Evolutionary conservation across 2,797 vertebrate species (phyloP), one percentile per base, ranked within the genome.

Genomic region (Rhyacichthys aspro): DNA sequence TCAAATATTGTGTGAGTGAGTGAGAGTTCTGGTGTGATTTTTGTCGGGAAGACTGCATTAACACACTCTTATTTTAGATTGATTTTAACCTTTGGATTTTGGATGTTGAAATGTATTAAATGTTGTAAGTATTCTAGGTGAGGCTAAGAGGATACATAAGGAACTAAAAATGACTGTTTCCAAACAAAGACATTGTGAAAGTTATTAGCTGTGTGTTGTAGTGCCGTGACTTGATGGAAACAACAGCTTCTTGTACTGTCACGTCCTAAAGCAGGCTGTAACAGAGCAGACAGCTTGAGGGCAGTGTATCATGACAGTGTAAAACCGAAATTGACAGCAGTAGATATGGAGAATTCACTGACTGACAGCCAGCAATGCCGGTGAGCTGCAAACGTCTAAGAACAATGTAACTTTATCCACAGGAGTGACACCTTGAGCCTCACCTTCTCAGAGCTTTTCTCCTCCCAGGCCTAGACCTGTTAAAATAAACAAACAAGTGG

Each of bases 331-430:
- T 52, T 74, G 78, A 85, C 69, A 70, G 70, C 43, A 41, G 17
- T 36, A 76, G 77, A 72, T 64, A 70, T 7, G 3, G 43, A 75
- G 66, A 36, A 7, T 70, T 63, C 18, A 28, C 0, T 74, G 75
- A 79, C 39, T 84, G 85, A 82, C 69, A 84, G 45, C 15, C n/a
- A 15, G 80, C 43, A 66, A 69, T 58, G 66, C 67, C 7, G 8
- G 57, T 47, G 41, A 74, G 57, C 50, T 72, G 15, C 48, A 74
- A 37, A 74, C 1, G n/a, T 48, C 44, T 79, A 34, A 43, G 52
- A 80, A 81, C 68, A 77, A 69, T 59, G 84, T 68, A 75, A 86
- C 76, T 47, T 60, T 16, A 82, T 58, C 70, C 52, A 57, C 46
- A 3, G 42, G 74, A 17, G 68, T 79, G 67, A 76, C 47, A 68